These are phyloP conservation scores for Cossypha caffra DNA, from an alignment of 2,797 vertebrate genomes.

Conservation along the genomic window DNA sequence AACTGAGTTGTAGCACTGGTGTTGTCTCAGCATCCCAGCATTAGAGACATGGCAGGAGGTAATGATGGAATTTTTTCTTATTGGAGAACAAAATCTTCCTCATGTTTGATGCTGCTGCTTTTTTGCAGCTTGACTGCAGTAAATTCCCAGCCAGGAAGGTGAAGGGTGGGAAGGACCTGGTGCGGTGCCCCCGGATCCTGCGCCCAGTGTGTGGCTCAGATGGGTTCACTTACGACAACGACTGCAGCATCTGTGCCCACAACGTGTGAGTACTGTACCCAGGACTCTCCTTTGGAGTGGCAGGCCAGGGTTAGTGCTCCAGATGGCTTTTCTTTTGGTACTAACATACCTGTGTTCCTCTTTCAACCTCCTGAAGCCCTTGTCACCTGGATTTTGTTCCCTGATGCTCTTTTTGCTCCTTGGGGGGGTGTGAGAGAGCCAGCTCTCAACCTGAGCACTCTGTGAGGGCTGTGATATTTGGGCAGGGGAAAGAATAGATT, in stretches of 20 bases:
- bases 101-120: background rate
- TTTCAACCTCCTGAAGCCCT: background rate
- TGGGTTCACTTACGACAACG: conserved; percentile 21
- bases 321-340: background rate
- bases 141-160: background rate
- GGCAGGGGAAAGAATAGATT: background rate
- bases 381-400: background rate
- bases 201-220: conserved; percentile 41
- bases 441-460: background rate
- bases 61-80: accelerated
- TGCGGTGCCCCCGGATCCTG: conserved; percentile 20
- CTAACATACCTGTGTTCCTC: background rate
- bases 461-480: background rate
- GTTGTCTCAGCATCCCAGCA: background rate
- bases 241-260: conserved; percentile 56
- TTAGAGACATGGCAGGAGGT: background rate
- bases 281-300: background rate
- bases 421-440: background rate
- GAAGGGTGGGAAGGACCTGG: background rate
- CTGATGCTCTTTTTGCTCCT: background rate
- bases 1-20: accelerated
- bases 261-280: background rate
- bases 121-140: conserved; percentile 27
- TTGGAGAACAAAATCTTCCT: background rate
- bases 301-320: background rate